Base-by-base conservation (phyloP, 2,888 invertebrate species). In the Gymnosoma rotundatum region DNA sequence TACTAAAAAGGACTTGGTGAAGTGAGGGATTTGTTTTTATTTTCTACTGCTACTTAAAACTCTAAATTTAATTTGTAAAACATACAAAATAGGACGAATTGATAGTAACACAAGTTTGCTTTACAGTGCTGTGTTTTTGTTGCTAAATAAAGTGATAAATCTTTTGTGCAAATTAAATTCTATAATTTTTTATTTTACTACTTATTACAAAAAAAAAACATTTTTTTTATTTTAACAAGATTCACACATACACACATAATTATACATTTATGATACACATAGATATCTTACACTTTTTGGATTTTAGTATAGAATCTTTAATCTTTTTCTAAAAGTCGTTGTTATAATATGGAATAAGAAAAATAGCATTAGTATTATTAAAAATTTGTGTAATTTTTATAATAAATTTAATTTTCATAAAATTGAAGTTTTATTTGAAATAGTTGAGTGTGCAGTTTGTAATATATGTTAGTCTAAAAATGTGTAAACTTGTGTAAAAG, bases 231-330 rank as follows among this genome's bases (percentile, higher is more conserved):
- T 64, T 58, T 42, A 32, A 32, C 64, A 48, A 42, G 48, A 56
- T 58, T 50, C 10, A 54, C 42, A 42, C 42, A 42, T 12, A 2
- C 81, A 69, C 63, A 78, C 54, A 69, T 38, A 70, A 75, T 42
- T 66, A 36, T 45, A 84, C 76, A 84, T 69, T 67, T 75, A 80
- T 63, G 64, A 76, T 89, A 87, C 87, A 88, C 87, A 86, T 85
- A 86, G 81, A 89, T 87, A 89, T 90, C 91, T 91, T 91, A 91
- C 91, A 91, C 91, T 91, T 91, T 89, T 92, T 91, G 89, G 90
- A 88, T 89, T 88, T 74, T 88, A 91, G 88, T 88, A 88, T 86
- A 87, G 87, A 89, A 86, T 91, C 91, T 90, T 89, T 90, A 86
- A 90, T 90, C 90, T 90, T 91, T 90, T 88, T 91, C 91, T 91